These are phyloP conservation scores for Adelges cooleyi DNA, from an alignment of 1,140 invertebrate genomes.

Conservation along the genomic window DNA sequence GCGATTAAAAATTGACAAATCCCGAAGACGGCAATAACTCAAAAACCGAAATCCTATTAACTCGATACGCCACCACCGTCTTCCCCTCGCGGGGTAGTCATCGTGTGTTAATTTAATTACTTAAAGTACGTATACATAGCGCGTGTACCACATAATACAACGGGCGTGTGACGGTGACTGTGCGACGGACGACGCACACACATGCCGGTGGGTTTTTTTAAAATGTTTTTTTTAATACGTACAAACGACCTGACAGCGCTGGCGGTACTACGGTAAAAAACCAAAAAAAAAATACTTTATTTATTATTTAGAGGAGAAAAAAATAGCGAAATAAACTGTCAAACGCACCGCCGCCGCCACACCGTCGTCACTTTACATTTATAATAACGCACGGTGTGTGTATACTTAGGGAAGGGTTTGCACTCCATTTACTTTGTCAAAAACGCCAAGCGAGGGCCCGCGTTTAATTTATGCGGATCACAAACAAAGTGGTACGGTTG, in stretches of 20 bases:
- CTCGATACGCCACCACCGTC: not conserved
- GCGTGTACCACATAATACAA: not conserved
- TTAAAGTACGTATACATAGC: not conserved
- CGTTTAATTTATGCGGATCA: slow-evolving; percentile 12
- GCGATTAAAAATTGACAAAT: slow-evolving; percentile 29
- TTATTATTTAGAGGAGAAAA: not conserved
- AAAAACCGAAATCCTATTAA: slow-evolving; percentile 27
- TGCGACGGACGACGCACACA: no score
- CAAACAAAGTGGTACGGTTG: slow-evolving; percentile 8
- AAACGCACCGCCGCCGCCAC: not conserved
- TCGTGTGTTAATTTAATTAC: slow-evolving; percentile 21
- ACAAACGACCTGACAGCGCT: slow-evolving; percentile 17
- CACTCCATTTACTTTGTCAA: slow-evolving; percentile 28
- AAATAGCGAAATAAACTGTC: slow-evolving; percentile 23
- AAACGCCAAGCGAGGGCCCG: not conserved
- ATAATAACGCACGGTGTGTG: no score
- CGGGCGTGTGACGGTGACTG: no score
- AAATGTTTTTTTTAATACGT: slow-evolving; percentile 25
- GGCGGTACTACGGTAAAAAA: not conserved
- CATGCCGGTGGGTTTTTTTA: slow-evolving; percentile 22
- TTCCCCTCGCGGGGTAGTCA: not conserved
- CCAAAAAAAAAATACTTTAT: not conserved
- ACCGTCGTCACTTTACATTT: no score
- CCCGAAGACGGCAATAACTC: slow-evolving; percentile 28
- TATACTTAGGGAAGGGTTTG: not conserved